Conservation (phyloP, 2,797 vertebrate genomes). For the Rachycentron canadum region DNA sequence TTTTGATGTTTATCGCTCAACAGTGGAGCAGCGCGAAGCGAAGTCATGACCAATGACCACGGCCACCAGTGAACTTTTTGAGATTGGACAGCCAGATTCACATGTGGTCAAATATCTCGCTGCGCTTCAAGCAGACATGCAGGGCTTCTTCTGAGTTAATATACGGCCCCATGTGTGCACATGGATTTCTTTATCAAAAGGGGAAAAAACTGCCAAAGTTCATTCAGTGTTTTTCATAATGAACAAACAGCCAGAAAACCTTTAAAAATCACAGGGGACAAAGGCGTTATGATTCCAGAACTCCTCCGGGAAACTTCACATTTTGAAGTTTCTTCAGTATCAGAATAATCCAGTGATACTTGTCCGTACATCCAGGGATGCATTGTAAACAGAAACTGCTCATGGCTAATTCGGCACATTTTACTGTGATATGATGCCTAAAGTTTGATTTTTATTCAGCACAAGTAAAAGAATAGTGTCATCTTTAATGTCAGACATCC, state of each 20-base stretch:
- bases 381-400: background rate
- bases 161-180: background rate
- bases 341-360: too few relatives aligned
- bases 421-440: background rate
- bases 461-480: too few relatives aligned
- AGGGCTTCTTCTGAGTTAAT: background rate
- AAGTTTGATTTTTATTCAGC: too few relatives aligned
- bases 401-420: background rate
- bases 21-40: background rate
- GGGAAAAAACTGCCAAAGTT: background rate
- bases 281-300: too few relatives aligned
- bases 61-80: conserved; percentile 23
- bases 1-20: conserved; percentile 49
- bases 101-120: background rate
- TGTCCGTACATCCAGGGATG: too few relatives aligned
- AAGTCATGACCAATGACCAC: conserved; percentile 23
- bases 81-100: conserved; percentile 44
- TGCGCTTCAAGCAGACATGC: conserved; percentile 9
- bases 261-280: too few relatives aligned
- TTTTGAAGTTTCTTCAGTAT: background rate
- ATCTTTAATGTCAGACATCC: too few relatives aligned
- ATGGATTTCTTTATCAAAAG: background rate
- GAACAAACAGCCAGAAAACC: too few relatives aligned
- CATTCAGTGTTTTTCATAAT: background rate
- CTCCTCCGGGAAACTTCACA: background rate